Percentiles rank a stretch among this genome's conserved stretches.
Evolutionary conservation across 92 coral and sea anemone species (phyloP).

Genomic region (Pocillopora meandrina): DNA sequence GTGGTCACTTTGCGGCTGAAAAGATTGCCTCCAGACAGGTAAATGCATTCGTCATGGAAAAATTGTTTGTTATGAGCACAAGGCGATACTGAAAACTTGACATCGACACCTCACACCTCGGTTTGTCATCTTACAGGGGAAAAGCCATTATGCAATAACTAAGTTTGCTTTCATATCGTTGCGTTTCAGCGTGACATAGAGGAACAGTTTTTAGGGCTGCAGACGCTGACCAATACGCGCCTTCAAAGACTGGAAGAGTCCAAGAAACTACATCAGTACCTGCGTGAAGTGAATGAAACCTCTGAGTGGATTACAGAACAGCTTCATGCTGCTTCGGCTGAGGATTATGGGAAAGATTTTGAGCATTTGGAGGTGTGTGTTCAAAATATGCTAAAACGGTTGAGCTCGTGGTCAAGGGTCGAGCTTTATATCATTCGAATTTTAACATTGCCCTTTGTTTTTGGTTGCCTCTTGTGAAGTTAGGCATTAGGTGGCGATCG

Average conservation of each 20-base stretch:
- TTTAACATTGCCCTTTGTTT: too few relatives aligned
- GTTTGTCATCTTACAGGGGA: too few relatives aligned
- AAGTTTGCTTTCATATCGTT: not conserved
- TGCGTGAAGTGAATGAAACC: slow-evolving; percentile 90
- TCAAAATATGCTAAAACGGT: not conserved
- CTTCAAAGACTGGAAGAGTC: slow-evolving; percentile 85
- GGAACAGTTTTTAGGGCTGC: slow-evolving; percentile 86
- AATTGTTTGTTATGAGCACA: not conserved
- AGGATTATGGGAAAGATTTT: slow-evolving; percentile 97
- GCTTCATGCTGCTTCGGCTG: slow-evolving; percentile 83
- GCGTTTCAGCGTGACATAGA: slow-evolving; percentile 82
- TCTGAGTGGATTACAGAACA: slow-evolving; percentile 96
- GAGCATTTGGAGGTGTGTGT: slow-evolving; percentile 85
- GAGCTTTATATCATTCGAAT: not conserved
- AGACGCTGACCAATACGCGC: slow-evolving; percentile 76
- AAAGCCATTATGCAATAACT: too few relatives aligned
- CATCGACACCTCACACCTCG: too few relatives aligned
- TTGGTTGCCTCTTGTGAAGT: too few relatives aligned
- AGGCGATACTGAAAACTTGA: not conserved
- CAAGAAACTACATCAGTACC: slow-evolving; percentile 81
- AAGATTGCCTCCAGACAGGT: slow-evolving; percentile 79
- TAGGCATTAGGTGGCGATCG: too few relatives aligned
- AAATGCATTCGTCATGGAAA: not conserved
- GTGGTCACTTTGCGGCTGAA: slow-evolving; percentile 71
- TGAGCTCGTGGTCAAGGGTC: not conserved